phyloP scores from a whole-genome alignment of 2,888 invertebrate species.

The Zaprionus obscuricornis region DNA sequence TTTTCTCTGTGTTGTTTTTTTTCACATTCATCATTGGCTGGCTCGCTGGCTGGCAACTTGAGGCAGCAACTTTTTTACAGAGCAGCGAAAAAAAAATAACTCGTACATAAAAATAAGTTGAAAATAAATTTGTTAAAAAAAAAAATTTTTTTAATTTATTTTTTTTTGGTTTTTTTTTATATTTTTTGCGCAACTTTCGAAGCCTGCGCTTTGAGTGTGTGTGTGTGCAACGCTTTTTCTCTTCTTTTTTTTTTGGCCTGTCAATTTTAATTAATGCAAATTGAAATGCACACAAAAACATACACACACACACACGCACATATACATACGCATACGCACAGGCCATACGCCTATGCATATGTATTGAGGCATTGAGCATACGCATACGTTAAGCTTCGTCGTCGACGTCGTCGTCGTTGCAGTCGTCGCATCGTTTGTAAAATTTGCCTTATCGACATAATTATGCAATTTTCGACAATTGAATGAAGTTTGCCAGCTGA shows the following conservation, averaged over 20 bases:
- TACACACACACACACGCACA: slow-evolving; percentile 14
- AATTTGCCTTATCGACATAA: slow-evolving; percentile 69
- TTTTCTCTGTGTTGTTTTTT: slow-evolving; percentile 5
- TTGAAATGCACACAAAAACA: slow-evolving; percentile 43
- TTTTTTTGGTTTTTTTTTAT: slow-evolving; percentile 7
- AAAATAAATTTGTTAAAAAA: background rate
- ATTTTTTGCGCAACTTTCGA: slow-evolving; percentile 16
- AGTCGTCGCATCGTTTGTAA: slow-evolving; percentile 35
- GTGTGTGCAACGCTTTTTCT: slow-evolving; percentile 48
- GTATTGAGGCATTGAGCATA: no score
- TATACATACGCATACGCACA: background rate
- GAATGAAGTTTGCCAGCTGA: slow-evolving; percentile 53
- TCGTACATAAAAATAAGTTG: no score
- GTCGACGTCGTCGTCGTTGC: no score
- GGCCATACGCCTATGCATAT: no score
- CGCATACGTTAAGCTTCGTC: no score
- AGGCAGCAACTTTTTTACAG: no score
- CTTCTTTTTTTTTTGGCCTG: slow-evolving; percentile 60
- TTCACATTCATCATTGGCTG: slow-evolving; percentile 51
- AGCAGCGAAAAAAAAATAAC: no score
- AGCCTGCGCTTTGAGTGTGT: no score
- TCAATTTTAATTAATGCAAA: slow-evolving; percentile 65
- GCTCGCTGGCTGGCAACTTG: no score
- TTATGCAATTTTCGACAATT: slow-evolving; percentile 62
- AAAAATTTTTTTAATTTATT: slow-evolving; percentile 30